A percentile compares a stretch with the other conserved stretches of the same genome.
phyloP scores from a whole-genome alignment of 2,113 vertebrate species.

The Peromyscus maniculatus region DNA sequence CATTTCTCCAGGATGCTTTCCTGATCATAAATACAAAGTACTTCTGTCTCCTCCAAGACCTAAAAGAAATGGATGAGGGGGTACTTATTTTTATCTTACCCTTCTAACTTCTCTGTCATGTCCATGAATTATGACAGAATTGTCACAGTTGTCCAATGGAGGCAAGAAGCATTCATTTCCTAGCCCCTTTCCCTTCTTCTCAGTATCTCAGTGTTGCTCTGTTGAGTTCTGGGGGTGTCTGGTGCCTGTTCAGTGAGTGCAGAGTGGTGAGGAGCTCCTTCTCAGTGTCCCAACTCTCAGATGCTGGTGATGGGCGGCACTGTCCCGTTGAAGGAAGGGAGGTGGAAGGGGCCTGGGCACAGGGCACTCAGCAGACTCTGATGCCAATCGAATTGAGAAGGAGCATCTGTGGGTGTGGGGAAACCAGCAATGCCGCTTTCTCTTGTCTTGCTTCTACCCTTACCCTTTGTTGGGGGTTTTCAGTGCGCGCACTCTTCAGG shows the following conservation, averaged over 20 bases:
- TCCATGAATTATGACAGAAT: neutral
- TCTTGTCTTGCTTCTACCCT: neutral
- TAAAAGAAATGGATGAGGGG: neutral
- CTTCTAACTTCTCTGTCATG: neutral
- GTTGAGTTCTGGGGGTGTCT: too few species aligned
- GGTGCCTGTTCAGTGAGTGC: neutral
- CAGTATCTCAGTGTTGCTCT: neutral
- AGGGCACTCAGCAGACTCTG: neutral
- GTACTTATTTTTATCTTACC: constrained; percentile 15
- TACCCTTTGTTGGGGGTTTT: neutral
- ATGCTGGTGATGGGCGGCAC: neutral
- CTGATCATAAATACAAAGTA: neutral
- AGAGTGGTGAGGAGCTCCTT: too few species aligned
- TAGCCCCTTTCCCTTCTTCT: neutral
- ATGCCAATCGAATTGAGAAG: neutral
- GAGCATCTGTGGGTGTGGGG: neutral
- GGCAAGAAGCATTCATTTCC: neutral
- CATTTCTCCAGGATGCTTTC: constrained; percentile 47
- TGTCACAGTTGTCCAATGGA: neutral
- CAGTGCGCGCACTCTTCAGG: neutral
- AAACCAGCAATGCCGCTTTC: neutral
- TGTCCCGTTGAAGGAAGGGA: neutral
- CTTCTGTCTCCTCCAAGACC: constrained; percentile 19
- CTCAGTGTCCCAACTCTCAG: neutral
- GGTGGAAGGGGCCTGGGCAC: neutral